A percentile compares a stretch with the other conserved stretches of the same genome.
These are phyloP conservation scores for Macrotis lagotis DNA, from an alignment of 2,113 vertebrate species.

Conservation along the genomic window DNA sequence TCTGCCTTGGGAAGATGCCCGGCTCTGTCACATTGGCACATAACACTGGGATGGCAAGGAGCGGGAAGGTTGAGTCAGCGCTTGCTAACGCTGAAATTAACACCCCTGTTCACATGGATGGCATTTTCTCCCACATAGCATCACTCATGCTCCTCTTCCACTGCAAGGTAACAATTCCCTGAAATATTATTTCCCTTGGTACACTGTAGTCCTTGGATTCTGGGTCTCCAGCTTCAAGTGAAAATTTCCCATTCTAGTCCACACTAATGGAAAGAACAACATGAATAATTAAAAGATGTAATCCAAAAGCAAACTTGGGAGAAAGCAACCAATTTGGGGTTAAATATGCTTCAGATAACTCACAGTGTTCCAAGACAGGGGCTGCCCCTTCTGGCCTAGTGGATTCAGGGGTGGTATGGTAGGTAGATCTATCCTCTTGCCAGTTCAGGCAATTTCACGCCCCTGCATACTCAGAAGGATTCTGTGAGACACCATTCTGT, in stretches of 20 bases:
- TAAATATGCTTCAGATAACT: background rate
- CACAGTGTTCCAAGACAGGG: background rate
- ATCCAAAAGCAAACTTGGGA: background rate
- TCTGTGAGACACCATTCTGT: background rate
- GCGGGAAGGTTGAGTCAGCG: constrained; percentile 57
- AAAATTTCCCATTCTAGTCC: constrained; percentile 3
- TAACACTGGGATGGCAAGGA: constrained; percentile 1
- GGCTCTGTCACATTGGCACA: background rate
- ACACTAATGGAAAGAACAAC: background rate
- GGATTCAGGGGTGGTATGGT: background rate
- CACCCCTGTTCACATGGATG: background rate
- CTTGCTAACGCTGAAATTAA: constrained; percentile 17
- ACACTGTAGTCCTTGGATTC: background rate
- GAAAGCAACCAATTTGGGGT: background rate
- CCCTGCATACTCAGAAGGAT: background rate
- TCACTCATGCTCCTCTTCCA: background rate
- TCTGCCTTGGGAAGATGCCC: constrained; percentile 51
- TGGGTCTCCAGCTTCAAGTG: background rate
- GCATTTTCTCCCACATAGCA: background rate
- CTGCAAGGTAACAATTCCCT: background rate
- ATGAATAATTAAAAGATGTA: background rate
- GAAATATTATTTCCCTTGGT: background rate
- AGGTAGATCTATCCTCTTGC: background rate
- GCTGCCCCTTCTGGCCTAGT: fast-evolving
- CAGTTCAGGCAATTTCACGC: background rate